phyloP scores from a whole-genome alignment of 2,888 invertebrate species.

The Petrolisthes cinctipes region DNA sequence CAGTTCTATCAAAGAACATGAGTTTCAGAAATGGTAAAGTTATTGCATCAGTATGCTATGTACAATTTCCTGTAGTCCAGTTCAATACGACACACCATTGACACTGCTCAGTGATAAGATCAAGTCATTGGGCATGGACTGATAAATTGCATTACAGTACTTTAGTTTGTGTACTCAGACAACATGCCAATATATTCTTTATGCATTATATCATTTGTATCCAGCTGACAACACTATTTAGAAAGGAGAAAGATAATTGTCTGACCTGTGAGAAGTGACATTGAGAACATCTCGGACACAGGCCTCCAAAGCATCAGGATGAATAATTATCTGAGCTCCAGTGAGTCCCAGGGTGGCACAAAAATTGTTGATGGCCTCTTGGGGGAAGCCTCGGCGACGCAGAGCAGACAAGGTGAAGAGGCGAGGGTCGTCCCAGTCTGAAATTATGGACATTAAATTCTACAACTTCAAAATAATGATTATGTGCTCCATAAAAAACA shows the following conservation, averaged over 20 bases:
- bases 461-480: no score
- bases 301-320: slow-evolving; percentile 93
- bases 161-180: not conserved
- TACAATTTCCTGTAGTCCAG: no score
- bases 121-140: not conserved
- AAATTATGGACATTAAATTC: slow-evolving; percentile 65
- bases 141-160: not conserved
- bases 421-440: slow-evolving; percentile 97
- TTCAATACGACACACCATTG: no score
- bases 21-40: no score
- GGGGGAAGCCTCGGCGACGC: slow-evolving; percentile 91
- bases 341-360: slow-evolving; percentile 93
- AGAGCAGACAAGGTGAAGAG: slow-evolving; percentile 95
- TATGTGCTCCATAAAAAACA: no score
- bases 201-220: no score
- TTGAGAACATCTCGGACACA: slow-evolving; percentile 92
- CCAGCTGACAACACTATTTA: not conserved
- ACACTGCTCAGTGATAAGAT: no score
- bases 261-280: slow-evolving; percentile 82
- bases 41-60: no score
- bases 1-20: no score
- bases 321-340: slow-evolving; percentile 89
- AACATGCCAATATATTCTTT: no score
- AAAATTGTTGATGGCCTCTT: slow-evolving; percentile 94
- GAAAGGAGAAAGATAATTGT: slow-evolving; percentile 55